A percentile compares a stretch with the other conserved stretches of the same genome.
These are phyloP conservation scores for Eremobia ochroleuca DNA, from an alignment of 2,888 invertebrate genomes.

Conservation along the genomic window DNA sequence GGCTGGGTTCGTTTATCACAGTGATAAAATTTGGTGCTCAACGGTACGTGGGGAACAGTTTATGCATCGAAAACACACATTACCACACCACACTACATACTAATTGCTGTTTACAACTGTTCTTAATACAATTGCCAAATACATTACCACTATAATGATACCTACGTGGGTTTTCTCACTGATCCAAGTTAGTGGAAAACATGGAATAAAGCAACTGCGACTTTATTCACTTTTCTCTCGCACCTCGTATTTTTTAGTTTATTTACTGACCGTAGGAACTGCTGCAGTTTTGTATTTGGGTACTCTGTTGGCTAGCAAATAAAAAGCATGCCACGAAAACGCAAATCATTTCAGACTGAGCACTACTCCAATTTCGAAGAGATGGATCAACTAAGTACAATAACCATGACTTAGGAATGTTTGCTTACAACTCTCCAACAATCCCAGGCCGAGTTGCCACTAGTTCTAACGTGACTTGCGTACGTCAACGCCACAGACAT, in stretches of 20 bases:
- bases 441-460: neutral
- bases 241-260: neutral
- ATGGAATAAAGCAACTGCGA: neutral
- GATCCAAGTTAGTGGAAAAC: neutral
- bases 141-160: conserved; percentile 39
- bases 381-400: neutral
- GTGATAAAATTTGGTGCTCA: conserved; percentile 43
- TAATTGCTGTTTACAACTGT: conserved; percentile 61
- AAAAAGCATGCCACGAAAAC: neutral
- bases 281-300: neutral
- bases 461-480: neutral
- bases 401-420: neutral
- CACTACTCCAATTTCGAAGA: neutral
- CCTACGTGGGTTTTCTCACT: neutral
- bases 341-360: neutral
- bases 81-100: conserved; percentile 57
- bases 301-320: neutral
- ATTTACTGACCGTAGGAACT: too few species aligned
- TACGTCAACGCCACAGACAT: neutral
- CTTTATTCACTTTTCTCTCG: neutral
- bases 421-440: neutral
- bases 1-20: conserved; percentile 39
- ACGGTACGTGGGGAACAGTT: conserved; percentile 41
- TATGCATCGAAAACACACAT: conserved; percentile 60
- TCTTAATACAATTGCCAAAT: conserved; percentile 46